Evolutionary conservation across 2,113 vertebrate species (phyloP).

Genomic region (Mormoops blainvillei): DNA sequence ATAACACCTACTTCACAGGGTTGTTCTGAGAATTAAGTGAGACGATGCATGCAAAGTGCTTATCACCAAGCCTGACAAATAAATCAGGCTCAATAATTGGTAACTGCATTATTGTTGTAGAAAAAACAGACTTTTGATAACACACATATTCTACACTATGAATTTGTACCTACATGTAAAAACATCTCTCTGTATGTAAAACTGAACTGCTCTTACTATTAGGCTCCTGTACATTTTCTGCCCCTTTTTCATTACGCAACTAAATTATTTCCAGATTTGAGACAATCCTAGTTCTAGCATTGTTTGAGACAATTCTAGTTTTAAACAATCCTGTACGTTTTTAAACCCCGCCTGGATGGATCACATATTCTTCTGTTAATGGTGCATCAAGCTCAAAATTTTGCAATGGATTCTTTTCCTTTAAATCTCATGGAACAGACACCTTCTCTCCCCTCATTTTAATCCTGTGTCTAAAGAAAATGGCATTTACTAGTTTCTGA

Average conservation of each 20-base stretch:
- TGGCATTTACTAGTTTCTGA: conserved; percentile 57
- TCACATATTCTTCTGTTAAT: conserved; percentile 24
- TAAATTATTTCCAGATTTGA: conserved; percentile 8
- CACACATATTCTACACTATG: background rate
- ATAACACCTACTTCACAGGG: background rate
- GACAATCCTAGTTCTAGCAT: background rate
- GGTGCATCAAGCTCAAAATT: background rate
- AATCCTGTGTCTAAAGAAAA: conserved; percentile 57
- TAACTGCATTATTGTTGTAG: background rate
- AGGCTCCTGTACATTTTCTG: background rate
- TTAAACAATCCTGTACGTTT: background rate
- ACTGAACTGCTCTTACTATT: background rate
- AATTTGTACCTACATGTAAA: background rate
- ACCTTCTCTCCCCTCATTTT: conserved; percentile 32
- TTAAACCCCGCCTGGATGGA: background rate
- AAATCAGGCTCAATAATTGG: background rate
- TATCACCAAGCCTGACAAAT: background rate
- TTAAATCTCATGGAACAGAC: conserved; percentile 43
- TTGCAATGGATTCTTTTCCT: conserved; percentile 24
- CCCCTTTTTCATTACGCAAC: background rate
- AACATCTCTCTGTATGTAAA: background rate
- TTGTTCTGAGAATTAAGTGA: conserved; percentile 6
- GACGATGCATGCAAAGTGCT: background rate
- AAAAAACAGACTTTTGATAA: background rate
- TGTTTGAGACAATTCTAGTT: background rate